Evolutionary conservation across 1,140 invertebrate species (phyloP).

Genomic region (Heliconius eleuchia): DNA sequence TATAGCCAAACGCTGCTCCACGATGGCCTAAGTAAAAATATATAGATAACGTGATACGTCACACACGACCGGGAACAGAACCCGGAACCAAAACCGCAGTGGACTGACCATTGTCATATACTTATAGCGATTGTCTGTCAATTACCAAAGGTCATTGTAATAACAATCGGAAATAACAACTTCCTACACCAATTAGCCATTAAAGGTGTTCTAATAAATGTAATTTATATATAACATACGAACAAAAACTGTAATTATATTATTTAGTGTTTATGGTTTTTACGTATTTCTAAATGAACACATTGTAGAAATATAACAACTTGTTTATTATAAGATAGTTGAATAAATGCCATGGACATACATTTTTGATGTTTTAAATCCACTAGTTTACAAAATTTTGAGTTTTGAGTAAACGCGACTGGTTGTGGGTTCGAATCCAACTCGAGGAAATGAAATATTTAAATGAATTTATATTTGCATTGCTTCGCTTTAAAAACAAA

Average conservation of each 20-base stretch:
- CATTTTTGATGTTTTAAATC: too few species aligned
- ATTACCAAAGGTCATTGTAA: background rate
- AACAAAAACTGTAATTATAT: background rate
- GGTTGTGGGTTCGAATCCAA: too few species aligned
- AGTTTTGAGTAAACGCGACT: too few species aligned
- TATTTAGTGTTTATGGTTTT: background rate
- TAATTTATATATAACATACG: background rate
- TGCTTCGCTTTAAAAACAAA: too few species aligned
- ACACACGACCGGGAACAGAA: background rate
- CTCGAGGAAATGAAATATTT: too few species aligned
- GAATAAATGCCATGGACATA: too few species aligned
- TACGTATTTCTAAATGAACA: too few species aligned
- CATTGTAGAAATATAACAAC: too few species aligned
- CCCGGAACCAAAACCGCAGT: background rate
- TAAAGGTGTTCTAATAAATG: background rate
- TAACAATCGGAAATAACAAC: conserved; percentile 8
- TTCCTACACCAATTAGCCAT: conserved; percentile 3
- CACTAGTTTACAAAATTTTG: too few species aligned
- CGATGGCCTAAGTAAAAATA: background rate
- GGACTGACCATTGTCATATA: background rate
- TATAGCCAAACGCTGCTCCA: background rate
- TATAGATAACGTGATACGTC: background rate
- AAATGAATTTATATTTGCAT: too few species aligned
- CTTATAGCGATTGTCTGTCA: background rate
- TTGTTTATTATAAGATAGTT: too few species aligned